Evolutionary conservation across 2,888 invertebrate genomes (phyloP).

Genomic region (Drosophila yooni): DNA sequence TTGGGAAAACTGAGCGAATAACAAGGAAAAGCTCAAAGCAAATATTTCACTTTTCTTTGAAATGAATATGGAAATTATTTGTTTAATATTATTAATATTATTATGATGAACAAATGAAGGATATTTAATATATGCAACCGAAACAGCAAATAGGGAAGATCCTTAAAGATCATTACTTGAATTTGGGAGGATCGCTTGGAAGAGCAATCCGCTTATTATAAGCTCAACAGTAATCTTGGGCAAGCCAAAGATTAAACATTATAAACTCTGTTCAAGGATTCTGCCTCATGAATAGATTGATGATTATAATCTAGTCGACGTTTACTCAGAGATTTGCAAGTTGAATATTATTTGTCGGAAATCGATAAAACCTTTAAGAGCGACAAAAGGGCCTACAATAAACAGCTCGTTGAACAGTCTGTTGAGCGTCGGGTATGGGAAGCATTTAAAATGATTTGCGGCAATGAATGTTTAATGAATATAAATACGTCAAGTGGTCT

Average conservation of each 20-base stretch:
- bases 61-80: background rate
- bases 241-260: background rate
- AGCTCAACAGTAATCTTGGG: background rate
- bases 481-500: constrained; percentile 65
- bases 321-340: background rate
- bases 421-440: background rate
- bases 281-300: background rate
- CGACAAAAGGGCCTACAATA: constrained; percentile 8
- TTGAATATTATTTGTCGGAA: background rate
- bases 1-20: background rate
- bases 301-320: background rate
- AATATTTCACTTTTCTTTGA: background rate
- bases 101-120: background rate
- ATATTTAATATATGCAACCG: background rate
- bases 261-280: background rate
- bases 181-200: background rate
- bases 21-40: background rate
- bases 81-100: constrained; percentile 9
- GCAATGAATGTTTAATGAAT: constrained; percentile 74
- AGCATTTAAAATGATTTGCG: constrained; percentile 63
- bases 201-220: background rate
- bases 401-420: constrained; percentile 18
- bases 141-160: no score
- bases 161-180: no score
- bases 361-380: background rate